Base-by-base conservation (phyloP, 2,888 invertebrate species). In the Octodonta nipae region DNA sequence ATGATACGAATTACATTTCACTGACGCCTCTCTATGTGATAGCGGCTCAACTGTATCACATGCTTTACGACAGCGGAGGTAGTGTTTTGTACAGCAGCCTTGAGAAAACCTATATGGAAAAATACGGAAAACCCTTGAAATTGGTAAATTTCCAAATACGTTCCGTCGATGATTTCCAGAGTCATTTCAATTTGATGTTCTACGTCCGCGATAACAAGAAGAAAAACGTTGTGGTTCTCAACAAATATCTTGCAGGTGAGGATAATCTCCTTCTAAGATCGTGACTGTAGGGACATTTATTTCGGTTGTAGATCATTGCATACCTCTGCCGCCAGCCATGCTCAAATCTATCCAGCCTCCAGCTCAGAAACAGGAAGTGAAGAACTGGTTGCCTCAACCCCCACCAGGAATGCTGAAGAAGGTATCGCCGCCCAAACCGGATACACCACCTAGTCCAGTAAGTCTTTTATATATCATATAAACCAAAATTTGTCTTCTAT, bases 361-460 rank as follows among this genome's bases (percentile, higher is more conserved):
- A n/a, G n/a, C n/a, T 26, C 26, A 26, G 26, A 8, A n/a, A 12
- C n/a, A 5, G 8, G 13, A 11, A n/a, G 13, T 8, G 10, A 8
- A 26, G 26, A 44, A 40, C 24, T 50, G 49, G 51, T 53, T 46
- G 20, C 50, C 50, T 28, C 48, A 50, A 2, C 50, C 51, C 3
- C 26, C 34, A 5, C 39, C 34, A 22, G 34, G 27, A 17, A 25
- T 38, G 7, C 14, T 35, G 8, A 45, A 39, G 26, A 47, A 43
- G 29, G 36, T 43, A 11, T 45, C 59, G 1, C 63, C 65, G 8
- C 63, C 64, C 2, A 67, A 66, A 43, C 63, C 64, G 2, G 63
- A 66, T 45, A 63, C 65, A n/a, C 63, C 66, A 13, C 63, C 62
- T 10, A 50, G 53, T 17, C 58, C 63, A 8, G 64, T 64, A 55